Evolutionary conservation across 2,797 vertebrate species (phyloP), one percentile per base, ranked within the genome.

Genomic region (Tapera naevia): DNA sequence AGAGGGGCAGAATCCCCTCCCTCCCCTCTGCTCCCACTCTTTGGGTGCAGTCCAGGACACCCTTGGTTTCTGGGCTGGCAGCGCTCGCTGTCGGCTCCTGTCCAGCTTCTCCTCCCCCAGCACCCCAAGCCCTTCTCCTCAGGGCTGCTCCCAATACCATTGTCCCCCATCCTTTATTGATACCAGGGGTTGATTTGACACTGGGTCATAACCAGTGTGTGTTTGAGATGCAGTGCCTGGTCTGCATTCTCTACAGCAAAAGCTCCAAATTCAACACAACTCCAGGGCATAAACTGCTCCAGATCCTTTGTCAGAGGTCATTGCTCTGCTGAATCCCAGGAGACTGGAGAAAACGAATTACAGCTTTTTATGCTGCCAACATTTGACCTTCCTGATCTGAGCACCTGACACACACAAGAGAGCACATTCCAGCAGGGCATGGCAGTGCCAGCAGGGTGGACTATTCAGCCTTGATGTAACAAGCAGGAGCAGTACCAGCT

Each of bases 261-360:
- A 81, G 30, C 61, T 53, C 6, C 17, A 33, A 54, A 41, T 33
- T 24, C 15, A 10, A 86, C 54, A 75, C 58, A 75, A 43, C 80
- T 80, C 12, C 17, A 81, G 67, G 86, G 80, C 80, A 93, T 4
- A 54, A 76, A 66, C 51, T 43, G 89, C 43, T 73, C 71, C 56
- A 51, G 56, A 62, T 51, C 25, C 70, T n/a, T 14, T 43, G 14
- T 81, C 1, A 75, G 72, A 66, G 67, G 60, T 85, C 89, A 41
- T 0, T 70, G 81, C 32, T 82, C 74, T 91, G 74, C 23, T 92
- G 87, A 35, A 2, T n/a, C 85, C 81, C 84, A 67, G 12, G 64
- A 73, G 78, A 73, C 3, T 0, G 2, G 10, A 51, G 71, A n/a
- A 66, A 66, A 66, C 0, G 0, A 2, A 11, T n/a, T 62, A 51